Percentiles rank a stretch among this genome's conserved stretches.
Conservation (phyloP, 2,888 invertebrate species). For the Blera fallax region DNA sequence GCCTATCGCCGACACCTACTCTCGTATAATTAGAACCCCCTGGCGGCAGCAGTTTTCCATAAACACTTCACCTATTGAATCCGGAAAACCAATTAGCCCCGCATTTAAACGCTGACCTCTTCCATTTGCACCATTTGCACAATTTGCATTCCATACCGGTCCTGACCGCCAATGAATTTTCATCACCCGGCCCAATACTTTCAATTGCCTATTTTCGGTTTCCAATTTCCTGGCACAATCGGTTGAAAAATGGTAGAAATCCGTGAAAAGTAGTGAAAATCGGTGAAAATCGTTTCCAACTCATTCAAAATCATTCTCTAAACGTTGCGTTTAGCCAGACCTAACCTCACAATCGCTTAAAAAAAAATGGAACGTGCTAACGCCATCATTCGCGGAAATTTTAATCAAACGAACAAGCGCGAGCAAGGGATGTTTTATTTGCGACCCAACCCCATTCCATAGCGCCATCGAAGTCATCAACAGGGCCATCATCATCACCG, state of each 20-base stretch:
- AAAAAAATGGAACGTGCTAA: not conserved
- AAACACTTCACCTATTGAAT: not conserved
- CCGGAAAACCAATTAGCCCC: constrained; percentile 22
- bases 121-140: constrained; percentile 24
- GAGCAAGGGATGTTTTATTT: not conserved
- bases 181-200: constrained; percentile 9
- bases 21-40: too few species aligned
- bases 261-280: constrained; percentile 18
- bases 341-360: constrained; percentile 38
- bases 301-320: constrained; percentile 8
- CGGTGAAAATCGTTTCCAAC: not conserved
- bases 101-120: constrained; percentile 27
- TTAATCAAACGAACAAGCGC: constrained; percentile 18
- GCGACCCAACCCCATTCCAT: not conserved
- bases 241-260: constrained; percentile 37
- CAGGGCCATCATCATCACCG: not conserved
- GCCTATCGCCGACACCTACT: too few species aligned
- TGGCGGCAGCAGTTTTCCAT: not conserved
- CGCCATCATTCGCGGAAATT: not conserved
- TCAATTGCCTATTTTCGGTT: constrained; percentile 38
- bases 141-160: not conserved
- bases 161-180: constrained; percentile 5
- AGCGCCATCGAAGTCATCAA: not conserved
- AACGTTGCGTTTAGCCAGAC: constrained; percentile 31
- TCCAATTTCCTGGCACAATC: constrained; percentile 14